Conservation (phyloP, 2,888 invertebrate genomes). For the Apamea monoglypha region DNA sequence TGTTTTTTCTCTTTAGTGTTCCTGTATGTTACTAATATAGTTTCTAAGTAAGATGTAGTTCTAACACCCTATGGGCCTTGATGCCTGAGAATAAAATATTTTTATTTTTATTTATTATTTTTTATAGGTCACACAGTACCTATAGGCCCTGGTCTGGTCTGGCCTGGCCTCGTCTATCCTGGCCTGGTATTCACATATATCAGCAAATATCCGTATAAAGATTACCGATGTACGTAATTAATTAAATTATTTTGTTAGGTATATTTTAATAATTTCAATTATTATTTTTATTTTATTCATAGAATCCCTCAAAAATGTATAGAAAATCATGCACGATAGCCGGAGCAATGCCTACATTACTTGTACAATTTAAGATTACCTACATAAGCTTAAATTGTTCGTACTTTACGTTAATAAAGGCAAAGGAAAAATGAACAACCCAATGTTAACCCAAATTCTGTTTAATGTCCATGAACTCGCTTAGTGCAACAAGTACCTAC, state of each 20-base stretch:
- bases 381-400: too few relatives aligned
- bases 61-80: too few relatives aligned
- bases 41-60: too few relatives aligned
- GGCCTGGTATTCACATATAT: too few relatives aligned
- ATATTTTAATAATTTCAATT: not conserved
- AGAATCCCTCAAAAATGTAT: not conserved
- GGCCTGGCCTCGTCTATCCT: not conserved
- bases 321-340: not conserved
- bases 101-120: too few relatives aligned
- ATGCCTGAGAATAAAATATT: too few relatives aligned
- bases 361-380: not conserved
- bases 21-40: too few relatives aligned
- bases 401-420: not conserved
- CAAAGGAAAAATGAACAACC: not conserved
- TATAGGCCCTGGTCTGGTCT: not conserved
- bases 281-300: conserved; percentile 18
- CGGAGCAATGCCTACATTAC: not conserved
- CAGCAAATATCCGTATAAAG: not conserved
- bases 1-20: too few relatives aligned
- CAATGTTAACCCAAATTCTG: not conserved
- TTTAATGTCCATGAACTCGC: conserved; percentile 8
- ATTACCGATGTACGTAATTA: too few relatives aligned
- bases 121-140: not conserved
- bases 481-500: not conserved
- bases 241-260: not conserved